Base-by-base conservation (phyloP, 2,797 vertebrate species). In the Siniperca undulata region DNA sequence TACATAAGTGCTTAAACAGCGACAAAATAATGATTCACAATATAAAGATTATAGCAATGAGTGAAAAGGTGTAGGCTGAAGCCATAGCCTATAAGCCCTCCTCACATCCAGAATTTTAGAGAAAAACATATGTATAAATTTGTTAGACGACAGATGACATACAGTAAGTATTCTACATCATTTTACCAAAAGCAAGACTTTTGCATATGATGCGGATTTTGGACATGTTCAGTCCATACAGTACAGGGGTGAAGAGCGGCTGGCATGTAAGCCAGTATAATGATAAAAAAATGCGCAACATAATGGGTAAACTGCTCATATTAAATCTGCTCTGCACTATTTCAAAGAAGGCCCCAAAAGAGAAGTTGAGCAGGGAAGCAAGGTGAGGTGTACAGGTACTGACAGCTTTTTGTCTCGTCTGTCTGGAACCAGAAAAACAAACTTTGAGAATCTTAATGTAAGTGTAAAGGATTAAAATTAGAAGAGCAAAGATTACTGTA, bases 221-320 rank as follows among this genome's bases (percentile, higher is more conserved):
- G 7, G 72, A 53, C 40, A 84, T 17, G 9, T 82, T 81, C 6
- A 89, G 55, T 0, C 87, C 87, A 1, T 89, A 84, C 1, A 89
- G 2, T 11, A 84, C 17, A 3, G 87, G 81, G 40, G 55, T 88
- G 20, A 86, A 52, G 44, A 88, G 53, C 1, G 87, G 81, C 36
- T 70, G 84, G 13, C 53, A 77, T 0, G 75, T 62, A 0, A 88
- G 56, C 7, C 48, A 88, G 48, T 88, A 88, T 1, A 79, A 36
- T 0, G 84, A 84, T 7, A 84, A 27, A 9, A 88, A 6, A 2
- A 81, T 72, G 0, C 56, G 36, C 17, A 84, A 19, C 3, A 55
- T 5, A 2, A 4, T 55, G 2, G 79, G 79, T 0, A 75, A 4
- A 34, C 9, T 2, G 5, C 8, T 75, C 69, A 84, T 59, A 24